Base-by-base conservation (phyloP, 1,140 invertebrate species). In the Tyrophagus putrescentiae region DNA sequence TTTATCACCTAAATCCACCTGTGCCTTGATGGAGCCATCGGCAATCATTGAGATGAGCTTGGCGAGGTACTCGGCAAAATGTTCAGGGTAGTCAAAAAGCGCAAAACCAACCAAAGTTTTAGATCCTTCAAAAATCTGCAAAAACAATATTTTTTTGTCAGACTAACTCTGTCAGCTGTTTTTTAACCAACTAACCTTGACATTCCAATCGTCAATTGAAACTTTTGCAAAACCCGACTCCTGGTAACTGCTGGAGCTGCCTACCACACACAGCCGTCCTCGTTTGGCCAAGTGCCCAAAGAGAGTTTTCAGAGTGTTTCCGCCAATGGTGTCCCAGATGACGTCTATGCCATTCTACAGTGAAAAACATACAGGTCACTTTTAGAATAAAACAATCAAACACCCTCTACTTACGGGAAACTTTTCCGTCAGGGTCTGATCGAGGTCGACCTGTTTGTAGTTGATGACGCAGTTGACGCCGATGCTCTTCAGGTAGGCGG, bases 381-480 rank as follows among this genome's bases (percentile, higher is more conserved):
- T 7, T 48, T 21, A 48, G 31, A 48, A 48, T 48, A 48, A 48
- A 48, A 7, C 18, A 7, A 18, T 7, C 45, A 48, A 48, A 48
- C 31, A 48, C 7, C 23, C 23, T 21, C 9, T 25, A 48, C 7
- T 48, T 48, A 48, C 45, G 13, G 56, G 56, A 57, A 57, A 57
- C 11, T 57, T 33, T 9, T 36, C 9, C 28, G 29, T 52, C 4
- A 57, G 21, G 11, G 44, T 39, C 21, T 57, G 3, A 11, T 7
- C 62, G 18, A 73, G 31, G 45, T 66, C 65, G 65, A 72, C 70
- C 41, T 67, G 71, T 44, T 66, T 69, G 64, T 73, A 73, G 45
- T 73, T 72, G 4, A 72, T 65, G 11, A 70, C 65, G 25, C 70
- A 61, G 60, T 72, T 69, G 67, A 68, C 70, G 7, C 71, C 72